Percentiles rank a stretch among this genome's conserved stretches.
Evolutionary conservation across 1,140 invertebrate species (phyloP).

Genomic region (Metopolophium dirhodum): DNA sequence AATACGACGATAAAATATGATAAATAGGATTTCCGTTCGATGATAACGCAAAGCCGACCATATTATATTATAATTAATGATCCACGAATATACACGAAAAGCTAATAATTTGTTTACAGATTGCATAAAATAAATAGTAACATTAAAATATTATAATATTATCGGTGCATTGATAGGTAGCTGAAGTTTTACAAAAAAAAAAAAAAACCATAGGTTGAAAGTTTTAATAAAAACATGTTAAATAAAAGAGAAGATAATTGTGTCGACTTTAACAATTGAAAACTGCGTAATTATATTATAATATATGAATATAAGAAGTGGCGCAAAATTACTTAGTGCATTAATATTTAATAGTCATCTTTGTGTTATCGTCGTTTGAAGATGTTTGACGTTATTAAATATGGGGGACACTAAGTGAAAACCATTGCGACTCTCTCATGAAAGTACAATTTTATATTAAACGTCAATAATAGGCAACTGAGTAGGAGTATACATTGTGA

Average conservation of each 20-base stretch:
- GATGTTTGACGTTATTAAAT: not conserved
- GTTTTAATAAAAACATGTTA: not conserved
- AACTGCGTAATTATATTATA: not conserved
- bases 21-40: not conserved
- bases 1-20: not conserved
- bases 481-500: not conserved
- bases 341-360: not conserved
- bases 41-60: not conserved
- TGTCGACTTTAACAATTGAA: not conserved
- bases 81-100: not conserved
- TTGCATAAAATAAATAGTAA: not conserved
- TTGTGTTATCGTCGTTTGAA: not conserved
- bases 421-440: not conserved
- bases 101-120: not conserved
- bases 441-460: not conserved
- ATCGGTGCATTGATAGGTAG: not conserved
- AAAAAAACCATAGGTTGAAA: not conserved
- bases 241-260: not conserved
- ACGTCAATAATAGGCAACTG: not conserved
- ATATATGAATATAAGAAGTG: not conserved
- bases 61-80: not conserved
- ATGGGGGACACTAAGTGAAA: not conserved
- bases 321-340: not conserved
- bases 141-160: not conserved
- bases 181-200: not conserved